Percentiles rank a stretch among this genome's conserved stretches.
These are phyloP conservation scores for Paramuricea clavata DNA, from an alignment of 92 coral and sea anemone species.

Conservation along the genomic window DNA sequence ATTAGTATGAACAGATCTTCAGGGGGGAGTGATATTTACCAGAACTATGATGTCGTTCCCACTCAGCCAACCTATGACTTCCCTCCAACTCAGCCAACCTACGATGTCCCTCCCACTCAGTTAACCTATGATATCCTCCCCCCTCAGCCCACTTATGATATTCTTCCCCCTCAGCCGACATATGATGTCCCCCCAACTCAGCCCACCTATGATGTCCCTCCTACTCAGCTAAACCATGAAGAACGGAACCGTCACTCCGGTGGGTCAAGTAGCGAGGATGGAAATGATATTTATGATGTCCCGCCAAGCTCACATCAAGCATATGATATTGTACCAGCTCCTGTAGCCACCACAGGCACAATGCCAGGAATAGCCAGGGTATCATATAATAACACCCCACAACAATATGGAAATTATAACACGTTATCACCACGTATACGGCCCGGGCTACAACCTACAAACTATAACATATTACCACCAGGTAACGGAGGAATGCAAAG, in stretches of 20 bases:
- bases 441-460: not conserved
- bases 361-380: not conserved
- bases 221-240: not conserved
- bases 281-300: constrained; percentile 57
- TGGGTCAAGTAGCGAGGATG: constrained; percentile 16
- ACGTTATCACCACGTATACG: not conserved
- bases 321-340: constrained; percentile 26
- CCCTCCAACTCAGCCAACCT: not conserved
- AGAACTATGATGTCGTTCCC: not conserved
- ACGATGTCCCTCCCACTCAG: not conserved
- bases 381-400: not conserved
- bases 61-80: not conserved
- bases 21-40: not conserved
- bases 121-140: constrained; percentile 21
- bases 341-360: not conserved
- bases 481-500: not conserved
- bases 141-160: not conserved
- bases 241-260: not conserved
- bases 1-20: not conserved
- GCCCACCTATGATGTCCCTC: not conserved
- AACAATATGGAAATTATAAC: not conserved
- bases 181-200: constrained; percentile 22
- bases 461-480: not conserved
- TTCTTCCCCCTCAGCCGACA: not conserved
- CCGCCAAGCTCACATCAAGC: constrained; percentile 47